A percentile compares a stretch with the other conserved stretches of the same genome.
Conservation (phyloP, 2,113 vertebrate genomes). For the Ploceus nigricollis region DNA sequence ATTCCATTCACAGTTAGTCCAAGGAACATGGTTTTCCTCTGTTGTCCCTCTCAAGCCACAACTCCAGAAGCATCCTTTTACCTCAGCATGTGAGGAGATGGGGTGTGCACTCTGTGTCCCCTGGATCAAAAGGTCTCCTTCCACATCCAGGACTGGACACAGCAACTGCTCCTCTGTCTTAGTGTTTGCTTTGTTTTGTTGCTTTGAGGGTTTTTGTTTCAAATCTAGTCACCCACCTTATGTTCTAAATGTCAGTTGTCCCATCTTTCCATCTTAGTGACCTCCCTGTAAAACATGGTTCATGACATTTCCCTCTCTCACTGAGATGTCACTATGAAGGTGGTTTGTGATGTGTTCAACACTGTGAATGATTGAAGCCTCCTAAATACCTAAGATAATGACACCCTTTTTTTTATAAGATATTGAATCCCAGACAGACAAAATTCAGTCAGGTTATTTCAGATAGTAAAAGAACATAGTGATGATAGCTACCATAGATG, state of each 20-base stretch:
- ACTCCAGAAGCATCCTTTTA: neutral
- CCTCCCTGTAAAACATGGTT: neutral
- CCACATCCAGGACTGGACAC: neutral
- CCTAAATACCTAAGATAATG: neutral
- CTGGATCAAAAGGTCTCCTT: neutral
- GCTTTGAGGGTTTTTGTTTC: neutral
- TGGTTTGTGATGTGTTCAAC: neutral
- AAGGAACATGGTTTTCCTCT: neutral
- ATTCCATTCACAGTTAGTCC: neutral
- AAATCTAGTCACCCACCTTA: neutral
- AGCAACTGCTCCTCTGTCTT: neutral
- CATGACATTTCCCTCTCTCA: neutral
- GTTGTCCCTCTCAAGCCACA: neutral
- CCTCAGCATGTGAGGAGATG: neutral
- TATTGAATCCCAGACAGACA: neutral
- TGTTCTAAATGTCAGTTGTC: neutral
- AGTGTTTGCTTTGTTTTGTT: neutral
- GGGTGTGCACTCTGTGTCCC: neutral
- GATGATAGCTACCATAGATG: neutral
- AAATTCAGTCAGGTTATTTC: neutral
- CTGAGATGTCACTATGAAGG: neutral
- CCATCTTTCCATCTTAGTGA: neutral
- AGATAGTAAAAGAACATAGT: neutral
- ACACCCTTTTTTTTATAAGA: neutral
- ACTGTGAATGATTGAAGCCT: neutral